Conservation (phyloP, 2,113 vertebrate species). For the Malaclemys terrapin region DNA sequence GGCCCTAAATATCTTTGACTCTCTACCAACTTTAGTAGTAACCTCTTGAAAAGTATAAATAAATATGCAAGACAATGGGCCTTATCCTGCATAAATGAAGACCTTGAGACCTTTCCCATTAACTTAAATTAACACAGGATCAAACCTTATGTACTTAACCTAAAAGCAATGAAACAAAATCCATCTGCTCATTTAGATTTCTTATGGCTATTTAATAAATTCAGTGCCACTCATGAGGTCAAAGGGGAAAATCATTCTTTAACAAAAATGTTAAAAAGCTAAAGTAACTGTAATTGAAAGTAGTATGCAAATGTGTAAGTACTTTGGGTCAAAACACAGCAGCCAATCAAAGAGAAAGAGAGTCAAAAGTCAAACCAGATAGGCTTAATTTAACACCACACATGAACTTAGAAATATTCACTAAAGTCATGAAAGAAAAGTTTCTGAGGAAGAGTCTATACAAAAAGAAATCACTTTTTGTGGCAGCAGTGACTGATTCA, state of each 20-base stretch:
- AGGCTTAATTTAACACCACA: conserved; percentile 55
- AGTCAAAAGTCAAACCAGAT: conserved; percentile 47
- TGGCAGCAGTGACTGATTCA: conserved; percentile 11
- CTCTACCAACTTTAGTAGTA: neutral
- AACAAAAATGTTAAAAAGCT: conserved; percentile 5
- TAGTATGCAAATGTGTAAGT: conserved; percentile 1
- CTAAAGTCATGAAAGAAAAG: conserved; percentile 43
- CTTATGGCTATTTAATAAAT: conserved; percentile 2
- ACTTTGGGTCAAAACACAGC: neutral
- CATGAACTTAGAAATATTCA: conserved; percentile 37
- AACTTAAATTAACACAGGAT: neutral
- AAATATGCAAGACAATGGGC: neutral
- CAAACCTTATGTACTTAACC: neutral
- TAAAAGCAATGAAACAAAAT: neutral
- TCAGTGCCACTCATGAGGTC: neutral
- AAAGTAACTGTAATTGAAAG: neutral
- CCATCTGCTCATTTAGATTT: neutral
- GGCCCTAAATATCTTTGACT: neutral
- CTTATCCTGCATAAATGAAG: neutral
- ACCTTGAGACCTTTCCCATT: neutral
- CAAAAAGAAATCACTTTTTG: conserved; percentile 17
- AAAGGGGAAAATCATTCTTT: conserved; percentile 35
- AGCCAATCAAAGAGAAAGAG: neutral
- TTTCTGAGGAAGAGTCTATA: conserved; percentile 25
- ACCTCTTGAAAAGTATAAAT: neutral